Base-by-base conservation (phyloP, 2,888 invertebrate genomes). In the Osmoderma eremita region DNA sequence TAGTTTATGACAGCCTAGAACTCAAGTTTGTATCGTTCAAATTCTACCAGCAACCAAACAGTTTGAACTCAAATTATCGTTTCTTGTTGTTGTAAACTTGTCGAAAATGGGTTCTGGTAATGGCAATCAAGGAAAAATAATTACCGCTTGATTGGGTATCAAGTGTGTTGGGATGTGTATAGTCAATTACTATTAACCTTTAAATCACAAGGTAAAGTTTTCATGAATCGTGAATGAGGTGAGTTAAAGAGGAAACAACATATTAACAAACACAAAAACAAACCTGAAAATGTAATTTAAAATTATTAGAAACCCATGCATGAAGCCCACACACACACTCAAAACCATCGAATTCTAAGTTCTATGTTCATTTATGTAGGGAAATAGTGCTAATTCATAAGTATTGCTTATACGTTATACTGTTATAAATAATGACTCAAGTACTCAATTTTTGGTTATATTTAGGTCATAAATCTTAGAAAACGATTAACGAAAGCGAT, bases 311-410 rank as follows among this genome's bases (percentile, higher is more conserved):
- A 76, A 63, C 15, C 48, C 79, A 79, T 79, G 79, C 79, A 77
- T 75, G 77, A 77, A 77, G 77, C 78, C 72, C 70, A 75, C 73
- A 75, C 72, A 73, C 72, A 76, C 76, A 76, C 72, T 67, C 72
- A 71, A 71, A 68, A 72, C 13, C 17, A 67, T 50, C 58, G 67
- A 41, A 41, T 58, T 66, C 65, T 66, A 66, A 66, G 58, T 12
- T 66, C 51, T 22, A 66, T 51, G 30, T 63, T 24, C 5, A 22
- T 22, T 30, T 30, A 10, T 10, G 10, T 30, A 6, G n/a, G n/a
- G n/a, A n/a, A n/a, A n/a, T n/a, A n/a, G n/a, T n/a, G n/a, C n/a
- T n/a, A n/a, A 6, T 4, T 38, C 8, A 17, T 38, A 30, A 5
- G n/a, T n/a, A n/a, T n/a, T n/a, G n/a, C n/a, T n/a, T n/a, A n/a